Evolutionary conservation across 2,797 vertebrate species (phyloP).

Genomic region (Petrocephalus sullivani): DNA sequence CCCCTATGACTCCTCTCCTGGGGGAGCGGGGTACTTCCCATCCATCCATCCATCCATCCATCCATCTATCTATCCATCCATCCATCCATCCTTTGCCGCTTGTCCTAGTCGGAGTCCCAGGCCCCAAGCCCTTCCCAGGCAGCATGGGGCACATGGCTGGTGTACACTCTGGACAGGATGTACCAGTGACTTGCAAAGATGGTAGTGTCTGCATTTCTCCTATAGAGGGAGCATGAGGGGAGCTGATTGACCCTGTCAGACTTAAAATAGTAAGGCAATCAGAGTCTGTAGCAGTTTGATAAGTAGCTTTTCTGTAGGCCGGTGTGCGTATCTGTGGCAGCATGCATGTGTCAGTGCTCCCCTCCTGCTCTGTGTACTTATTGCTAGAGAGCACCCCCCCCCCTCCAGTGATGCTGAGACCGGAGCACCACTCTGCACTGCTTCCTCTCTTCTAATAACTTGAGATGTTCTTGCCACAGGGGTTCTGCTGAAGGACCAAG

Average conservation of each 20-base stretch:
- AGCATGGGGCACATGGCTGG: background rate
- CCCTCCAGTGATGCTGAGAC: background rate
- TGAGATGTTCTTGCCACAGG: slow-evolving; percentile 9
- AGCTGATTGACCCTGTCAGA: background rate
- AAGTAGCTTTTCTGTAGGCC: slow-evolving; percentile 27
- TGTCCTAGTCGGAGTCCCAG: background rate
- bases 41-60: slow-evolving; percentile 23
- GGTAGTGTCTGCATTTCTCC: background rate
- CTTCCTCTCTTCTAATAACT: slow-evolving; percentile 1
- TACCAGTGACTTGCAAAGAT: background rate
- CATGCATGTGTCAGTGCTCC: background rate
- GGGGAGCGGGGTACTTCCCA: slow-evolving; percentile 16
- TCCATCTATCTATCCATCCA: background rate
- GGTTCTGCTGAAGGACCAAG: background rate
- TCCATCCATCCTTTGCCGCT: background rate
- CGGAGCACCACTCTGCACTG: background rate
- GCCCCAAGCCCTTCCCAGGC: background rate
- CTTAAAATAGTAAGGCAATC: background rate
- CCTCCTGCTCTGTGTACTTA: background rate
- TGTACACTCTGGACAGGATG: background rate
- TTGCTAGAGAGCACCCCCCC: background rate
- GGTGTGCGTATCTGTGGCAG: slow-evolving; percentile 16
- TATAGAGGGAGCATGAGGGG: background rate
- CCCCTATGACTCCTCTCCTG: slow-evolving; percentile 44
- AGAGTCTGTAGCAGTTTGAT: background rate